Base-by-base conservation (phyloP, 2,113 vertebrate species). In the pig (Sus scrofa) region DNA sequence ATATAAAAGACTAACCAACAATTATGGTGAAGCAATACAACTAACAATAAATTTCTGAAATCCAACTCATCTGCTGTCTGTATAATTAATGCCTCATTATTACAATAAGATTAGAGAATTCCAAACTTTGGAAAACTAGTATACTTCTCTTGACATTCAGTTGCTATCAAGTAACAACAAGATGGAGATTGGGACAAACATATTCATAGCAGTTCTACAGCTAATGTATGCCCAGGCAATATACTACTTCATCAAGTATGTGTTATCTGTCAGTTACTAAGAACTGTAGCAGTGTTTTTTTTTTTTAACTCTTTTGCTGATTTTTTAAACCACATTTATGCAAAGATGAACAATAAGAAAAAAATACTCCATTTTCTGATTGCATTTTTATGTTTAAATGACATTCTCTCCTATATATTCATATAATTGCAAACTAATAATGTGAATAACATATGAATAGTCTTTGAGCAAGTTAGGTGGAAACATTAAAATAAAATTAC, bases 401-500 rank as follows among this genome's bases (percentile, higher is more conserved):
- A 62, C 24, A 70, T 73, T 73, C n/a, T 95, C 24, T 79, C 56
- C 78, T 91, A 70, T n/a, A 70, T 68, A 68, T 79, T 89, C 37
- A 74, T n/a, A 50, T n/a, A 74, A 50, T 20, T 85, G 34, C 5
- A 94, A 82, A 56, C 77, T 65, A 89, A 73, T 84, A 86, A 91
- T 77, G 2, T 81, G 37, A 89, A 34, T 84, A 91, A 92, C 14
- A 94, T 54, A 86, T 2, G 79, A 96, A 89, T 91, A 7, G 86
- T 74, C 62, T 63, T 77, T 90, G 71, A 67, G 62, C 32, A 34
- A 89, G 5, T 79, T 81, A 92, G 71, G 15, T 83, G 7, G 44
- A 94, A 95, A 92, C 13, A 89, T 88, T 91, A 44, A 81, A 91
- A 0, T 34, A 85, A 0, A 39, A 27, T 60, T 82, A 97, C 98